Evolutionary conservation across 2,113 vertebrate genomes (phyloP), one percentile per base, ranked within the genome.

Genomic region (Spea multiplicata): DNA sequence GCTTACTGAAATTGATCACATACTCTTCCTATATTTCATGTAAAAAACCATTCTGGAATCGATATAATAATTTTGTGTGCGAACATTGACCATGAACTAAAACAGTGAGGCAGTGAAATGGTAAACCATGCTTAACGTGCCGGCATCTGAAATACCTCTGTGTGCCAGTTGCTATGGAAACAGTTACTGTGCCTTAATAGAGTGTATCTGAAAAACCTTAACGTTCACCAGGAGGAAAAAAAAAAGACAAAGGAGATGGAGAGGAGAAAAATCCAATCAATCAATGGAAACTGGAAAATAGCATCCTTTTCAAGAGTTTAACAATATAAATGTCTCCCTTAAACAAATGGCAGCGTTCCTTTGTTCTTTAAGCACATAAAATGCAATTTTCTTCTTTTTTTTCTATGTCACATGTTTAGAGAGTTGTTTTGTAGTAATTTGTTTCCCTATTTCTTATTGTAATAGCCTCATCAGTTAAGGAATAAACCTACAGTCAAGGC

Each of bases 161-260:
- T 46, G 44, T 80, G 66, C 71, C 16, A 68, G 78, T 80, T 80
- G 52, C 78, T 65, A 68, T 80, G 53, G 78, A 74, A 61, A 57
- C 78, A 44, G 71, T 66, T 74, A 68, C 78, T 4, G 64, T 67
- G 70, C 77, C 53, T 80, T 80, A 73, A 72, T 48, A 52, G 44
- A 67, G 45, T 66, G 16, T 17, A 67, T 75, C 64, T 5, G 52
- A 74, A 44, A 64, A 80, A 68, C 71, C 71, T 80, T 74, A 80
- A 74, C 53, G 71, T 52, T 73, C 71, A 64, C 71, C 57, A 50
- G 53, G 78, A 80, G 59, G 53, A 66, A 59, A 59, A 59, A 59
- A 59, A 59, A 53, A 53, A 53, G 10, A 12, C 6, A 53, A 12
- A 53, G 62, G 44, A 53, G 64, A 68, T 50, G 66, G 17, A 9